Evolutionary conservation across 2,888 invertebrate genomes (phyloP), one percentile per base, ranked within the genome.

Genomic region (Encarsia formosa): DNA sequence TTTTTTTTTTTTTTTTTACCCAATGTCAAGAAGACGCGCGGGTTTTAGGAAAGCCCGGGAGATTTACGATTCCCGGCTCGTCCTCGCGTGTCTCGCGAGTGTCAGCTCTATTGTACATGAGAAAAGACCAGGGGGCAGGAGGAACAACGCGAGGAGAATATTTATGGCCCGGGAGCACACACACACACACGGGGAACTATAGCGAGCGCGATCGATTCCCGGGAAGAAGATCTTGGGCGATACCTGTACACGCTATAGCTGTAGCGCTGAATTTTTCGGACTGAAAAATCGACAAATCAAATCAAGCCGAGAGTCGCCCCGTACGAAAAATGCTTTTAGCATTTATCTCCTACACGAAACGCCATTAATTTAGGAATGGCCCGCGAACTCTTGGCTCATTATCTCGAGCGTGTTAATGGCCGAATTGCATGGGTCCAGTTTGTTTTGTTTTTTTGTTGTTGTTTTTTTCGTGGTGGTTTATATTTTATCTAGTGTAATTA

Each of bases 331-430:
- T 62, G 66, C 65, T 67, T 65, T 65, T 65, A 65, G 65, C 59
- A 60, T 65, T 67, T 65, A 64, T 67, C 65, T 65, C 59, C 9
- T 9, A n/a, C n/a, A n/a, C n/a, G n/a, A 52, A 54, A 52, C 49
- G 50, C 61, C 64, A 66, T 65, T 65, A 65, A 65, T 64, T 63
- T 55, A 52, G n/a, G n/a, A n/a, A n/a, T n/a, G n/a, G n/a, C n/a
- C n/a, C n/a, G n/a, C n/a, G n/a, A n/a, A n/a, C n/a, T n/a, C n/a
- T n/a, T n/a, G n/a, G n/a, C n/a, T n/a, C 32, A 26, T 54, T 54
- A 50, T 50, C 46, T 44, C n/a, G n/a, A n/a, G n/a, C 4, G n/a
- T n/a, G n/a, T n/a, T n/a, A n/a, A n/a, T n/a, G n/a, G n/a, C n/a
- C n/a, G n/a, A n/a, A n/a, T n/a, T n/a, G n/a, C n/a, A n/a, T n/a